Base-by-base conservation (phyloP, 1,140 invertebrate species). In the Nasonia giraulti region DNA sequence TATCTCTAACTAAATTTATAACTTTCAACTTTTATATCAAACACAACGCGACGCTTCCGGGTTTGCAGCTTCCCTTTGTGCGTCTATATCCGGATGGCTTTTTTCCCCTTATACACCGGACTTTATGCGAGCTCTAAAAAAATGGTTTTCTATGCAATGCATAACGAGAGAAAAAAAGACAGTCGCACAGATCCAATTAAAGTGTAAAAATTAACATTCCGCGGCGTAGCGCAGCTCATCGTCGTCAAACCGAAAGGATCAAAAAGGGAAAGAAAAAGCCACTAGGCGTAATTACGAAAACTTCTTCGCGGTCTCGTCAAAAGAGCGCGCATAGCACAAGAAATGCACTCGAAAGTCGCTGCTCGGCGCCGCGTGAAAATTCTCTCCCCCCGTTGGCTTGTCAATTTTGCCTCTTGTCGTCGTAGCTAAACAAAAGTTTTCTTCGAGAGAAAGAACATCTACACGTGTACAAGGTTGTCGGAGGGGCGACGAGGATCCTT, bases 321-420 rank as follows among this genome's bases (percentile, higher is more conserved):
- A 40, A 76, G 40, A 76, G 10, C n/a, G 20, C 40, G 20, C 74
- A 10, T 14, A 40, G n/a, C 6, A 33, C 37, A 17, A 14, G 2
- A 37, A 74, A 33, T 74, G 74, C 40, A 76, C 40, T 76, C 37
- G 40, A n/a, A n/a, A 76, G n/a, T 2, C 74, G 33, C 2, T 40
- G 68, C 74, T 37, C 47, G 77, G 0, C 31, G 50, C 50, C 23
- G 77, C 77, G 77, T 79, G 33, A 79, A 50, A 79, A 79, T 66
- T 62, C 7, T 79, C 23, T 8, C 77, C 37, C 23, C 50, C 55
- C 27, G 1, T 62, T 27, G 55, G 17, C 76, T 23, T 79, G 50
- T 62, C 47, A 76, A 76, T 76, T 76, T 76, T 20, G 7, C 20
- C 55, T 62, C n/a, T 20, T 62, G 20, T 0, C 17, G 55, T 62